phyloP scores from a whole-genome alignment of 2,888 invertebrate genomes.

The Colletes collaris region DNA sequence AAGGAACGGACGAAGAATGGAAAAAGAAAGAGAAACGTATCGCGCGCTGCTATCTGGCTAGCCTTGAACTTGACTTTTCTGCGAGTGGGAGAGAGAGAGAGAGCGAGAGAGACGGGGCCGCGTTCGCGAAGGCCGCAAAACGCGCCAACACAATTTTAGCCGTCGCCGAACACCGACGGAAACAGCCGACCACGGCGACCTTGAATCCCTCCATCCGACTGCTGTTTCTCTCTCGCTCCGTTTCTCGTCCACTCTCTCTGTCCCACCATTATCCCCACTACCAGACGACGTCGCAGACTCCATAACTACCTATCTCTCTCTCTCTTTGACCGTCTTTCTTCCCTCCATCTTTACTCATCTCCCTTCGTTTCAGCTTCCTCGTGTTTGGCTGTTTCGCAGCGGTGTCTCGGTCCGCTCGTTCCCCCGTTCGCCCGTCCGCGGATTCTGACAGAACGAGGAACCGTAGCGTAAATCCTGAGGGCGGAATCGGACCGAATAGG shows the following conservation, averaged over 20 bases:
- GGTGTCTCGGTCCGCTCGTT: slow-evolving; percentile 2
- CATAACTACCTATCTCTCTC: not conserved
- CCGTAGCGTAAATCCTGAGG: slow-evolving; percentile 13
- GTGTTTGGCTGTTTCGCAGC: slow-evolving; percentile 21
- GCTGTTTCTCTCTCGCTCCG: slow-evolving; percentile 28
- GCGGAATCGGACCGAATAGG: not conserved
- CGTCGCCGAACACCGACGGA: slow-evolving; percentile 76
- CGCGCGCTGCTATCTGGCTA: slow-evolving; percentile 69
- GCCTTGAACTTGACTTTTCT: slow-evolving; percentile 82
- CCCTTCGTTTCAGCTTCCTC: slow-evolving; percentile 31
- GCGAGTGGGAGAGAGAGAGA: slow-evolving; percentile 28
- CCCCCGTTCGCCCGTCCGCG: not conserved
- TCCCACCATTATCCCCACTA: too few species aligned
- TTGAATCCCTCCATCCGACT: slow-evolving; percentile 62
- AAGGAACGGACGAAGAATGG: slow-evolving; percentile 40
- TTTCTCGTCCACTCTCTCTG: slow-evolving; percentile 16
- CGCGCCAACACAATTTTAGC: slow-evolving; percentile 75
- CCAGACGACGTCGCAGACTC: too few species aligned
- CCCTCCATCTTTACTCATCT: slow-evolving; percentile 7
- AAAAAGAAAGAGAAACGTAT: slow-evolving; percentile 48
- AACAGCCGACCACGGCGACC: slow-evolving; percentile 75
- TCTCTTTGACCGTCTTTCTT: not conserved
- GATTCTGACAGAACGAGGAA: slow-evolving; percentile 28
- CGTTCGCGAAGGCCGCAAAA: slow-evolving; percentile 66
- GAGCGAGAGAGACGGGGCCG: slow-evolving; percentile 40